Conservation (phyloP, 2,797 vertebrate species). For the Sciurus vulgaris region DNA sequence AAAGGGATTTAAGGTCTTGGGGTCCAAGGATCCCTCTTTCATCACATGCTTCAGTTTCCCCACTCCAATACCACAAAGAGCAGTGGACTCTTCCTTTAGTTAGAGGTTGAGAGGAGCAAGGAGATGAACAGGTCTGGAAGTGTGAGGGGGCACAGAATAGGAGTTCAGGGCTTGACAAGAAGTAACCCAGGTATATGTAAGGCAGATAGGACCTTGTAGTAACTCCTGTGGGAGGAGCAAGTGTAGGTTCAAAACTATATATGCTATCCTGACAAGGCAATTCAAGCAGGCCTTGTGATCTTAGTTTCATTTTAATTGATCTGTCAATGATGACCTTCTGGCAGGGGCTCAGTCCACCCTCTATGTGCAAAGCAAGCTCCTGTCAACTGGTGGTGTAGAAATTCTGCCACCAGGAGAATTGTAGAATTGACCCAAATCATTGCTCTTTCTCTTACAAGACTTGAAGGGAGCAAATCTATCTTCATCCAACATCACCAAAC, state of each 20-base stretch:
- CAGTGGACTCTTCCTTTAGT: neutral
- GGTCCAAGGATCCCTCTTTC: neutral
- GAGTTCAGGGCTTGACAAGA: conserved; percentile 1
- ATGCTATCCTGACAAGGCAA: neutral
- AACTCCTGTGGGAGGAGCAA: neutral
- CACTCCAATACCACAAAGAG: neutral
- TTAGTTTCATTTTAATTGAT: conserved; percentile 61
- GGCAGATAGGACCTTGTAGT: neutral
- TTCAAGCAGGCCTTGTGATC: neutral
- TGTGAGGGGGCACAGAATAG: neutral
- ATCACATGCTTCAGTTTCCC: neutral
- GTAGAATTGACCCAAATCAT: conserved; percentile 12
- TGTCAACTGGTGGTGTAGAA: neutral
- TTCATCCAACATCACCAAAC: conserved; percentile 16
- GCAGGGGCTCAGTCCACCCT: neutral
- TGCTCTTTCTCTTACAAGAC: neutral
- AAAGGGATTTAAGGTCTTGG: neutral
- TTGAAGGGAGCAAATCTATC: neutral
- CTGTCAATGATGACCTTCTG: neutral
- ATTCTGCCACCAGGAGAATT: conserved; percentile 42
- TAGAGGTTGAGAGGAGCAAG: conserved; percentile 1
- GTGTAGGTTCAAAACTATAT: neutral
- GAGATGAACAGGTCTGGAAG: neutral
- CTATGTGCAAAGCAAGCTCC: neutral
- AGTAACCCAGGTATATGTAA: neutral